Evolutionary conservation across 2,797 vertebrate genomes (phyloP).

Genomic region (Cuculus canorus): DNA sequence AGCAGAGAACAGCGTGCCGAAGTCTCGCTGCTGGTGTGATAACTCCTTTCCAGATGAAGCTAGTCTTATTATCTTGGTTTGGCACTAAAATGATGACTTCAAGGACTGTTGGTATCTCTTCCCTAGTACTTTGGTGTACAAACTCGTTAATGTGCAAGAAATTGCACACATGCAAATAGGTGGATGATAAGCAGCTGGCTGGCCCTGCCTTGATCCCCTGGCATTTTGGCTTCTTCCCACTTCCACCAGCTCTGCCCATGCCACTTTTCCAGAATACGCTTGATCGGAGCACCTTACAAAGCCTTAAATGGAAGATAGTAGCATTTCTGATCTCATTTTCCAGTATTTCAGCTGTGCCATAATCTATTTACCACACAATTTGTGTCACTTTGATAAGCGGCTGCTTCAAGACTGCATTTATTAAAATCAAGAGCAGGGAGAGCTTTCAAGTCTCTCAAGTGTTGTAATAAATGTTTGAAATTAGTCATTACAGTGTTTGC

Average conservation of each 20-base stretch:
- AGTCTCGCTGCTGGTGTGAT: background rate
- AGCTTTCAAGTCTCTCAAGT: constrained; percentile 81
- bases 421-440: constrained; percentile 81
- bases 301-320: constrained; percentile 69
- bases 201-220: background rate
- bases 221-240: constrained; percentile 42
- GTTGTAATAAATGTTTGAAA: constrained; percentile 84
- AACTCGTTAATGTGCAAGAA: constrained; percentile 24
- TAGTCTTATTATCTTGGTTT: background rate
- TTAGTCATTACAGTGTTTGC: constrained; percentile 81
- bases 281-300: constrained; percentile 43
- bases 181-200: background rate
- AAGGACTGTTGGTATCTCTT: constrained; percentile 34
- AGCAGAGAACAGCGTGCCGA: background rate
- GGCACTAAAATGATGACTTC: constrained; percentile 7
- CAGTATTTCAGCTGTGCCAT: constrained; percentile 80
- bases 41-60: background rate
- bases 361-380: constrained; percentile 84
- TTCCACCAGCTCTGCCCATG: background rate
- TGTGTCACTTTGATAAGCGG: constrained; percentile 84
- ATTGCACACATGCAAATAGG: constrained; percentile 16
- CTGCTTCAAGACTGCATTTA: constrained; percentile 81
- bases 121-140: constrained; percentile 22
- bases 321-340: constrained; percentile 83
- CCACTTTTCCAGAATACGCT: constrained; percentile 38